These are phyloP conservation scores for Sepiola atlantica DNA, from an alignment of 2,888 invertebrate species.

Conservation along the genomic window DNA sequence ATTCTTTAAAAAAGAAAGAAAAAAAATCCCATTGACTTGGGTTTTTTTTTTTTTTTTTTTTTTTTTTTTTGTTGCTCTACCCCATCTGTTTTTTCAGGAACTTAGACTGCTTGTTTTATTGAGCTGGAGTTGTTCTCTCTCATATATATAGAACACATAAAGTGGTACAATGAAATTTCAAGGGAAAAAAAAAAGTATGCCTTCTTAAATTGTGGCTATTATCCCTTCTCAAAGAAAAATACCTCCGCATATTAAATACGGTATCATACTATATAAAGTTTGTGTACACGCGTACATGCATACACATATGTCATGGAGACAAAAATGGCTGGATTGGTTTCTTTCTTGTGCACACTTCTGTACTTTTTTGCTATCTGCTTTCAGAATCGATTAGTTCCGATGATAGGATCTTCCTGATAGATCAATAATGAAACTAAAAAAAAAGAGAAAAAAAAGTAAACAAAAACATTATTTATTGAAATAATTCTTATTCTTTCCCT, in stretches of 20 bases:
- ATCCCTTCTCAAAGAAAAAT: conserved; percentile 3
- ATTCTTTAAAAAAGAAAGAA: background rate
- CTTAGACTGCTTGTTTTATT: background rate
- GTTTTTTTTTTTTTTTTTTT: no score
- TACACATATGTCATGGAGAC: background rate
- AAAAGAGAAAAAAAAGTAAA: background rate
- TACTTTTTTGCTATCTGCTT: background rate
- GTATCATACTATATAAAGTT: background rate
- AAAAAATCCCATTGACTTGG: conserved; percentile 19
- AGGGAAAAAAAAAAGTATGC: background rate
- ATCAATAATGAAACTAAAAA: background rate
- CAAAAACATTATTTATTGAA: background rate
- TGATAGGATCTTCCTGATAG: background rate
- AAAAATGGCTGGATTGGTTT: background rate
- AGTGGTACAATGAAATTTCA: background rate
- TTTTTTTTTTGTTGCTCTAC: background rate
- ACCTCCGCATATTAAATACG: background rate
- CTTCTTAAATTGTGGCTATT: background rate
- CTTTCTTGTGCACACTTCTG: background rate
- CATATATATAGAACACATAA: background rate
- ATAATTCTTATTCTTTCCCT: background rate
- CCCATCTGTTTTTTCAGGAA: conserved; percentile 23
- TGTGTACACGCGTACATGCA: background rate
- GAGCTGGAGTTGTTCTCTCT: background rate
- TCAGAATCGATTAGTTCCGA: background rate